These are phyloP conservation scores for Charadrius vociferus DNA, from an alignment of 2,113 vertebrate genomes.

Conservation along the genomic window DNA sequence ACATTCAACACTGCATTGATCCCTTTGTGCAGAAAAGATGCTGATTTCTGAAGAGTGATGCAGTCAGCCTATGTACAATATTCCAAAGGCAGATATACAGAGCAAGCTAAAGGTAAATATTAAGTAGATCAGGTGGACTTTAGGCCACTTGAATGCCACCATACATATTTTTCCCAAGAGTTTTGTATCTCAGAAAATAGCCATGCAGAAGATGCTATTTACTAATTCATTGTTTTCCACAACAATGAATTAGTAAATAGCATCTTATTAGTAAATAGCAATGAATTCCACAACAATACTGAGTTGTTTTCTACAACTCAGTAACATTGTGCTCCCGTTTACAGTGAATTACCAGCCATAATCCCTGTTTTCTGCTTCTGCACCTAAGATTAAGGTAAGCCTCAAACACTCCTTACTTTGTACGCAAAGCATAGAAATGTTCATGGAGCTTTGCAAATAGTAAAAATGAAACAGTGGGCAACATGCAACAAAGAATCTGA, in stretches of 20 bases:
- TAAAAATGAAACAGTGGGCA: neutral
- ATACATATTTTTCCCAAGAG: neutral
- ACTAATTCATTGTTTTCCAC: neutral
- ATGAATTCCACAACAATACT: no score
- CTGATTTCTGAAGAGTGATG: neutral
- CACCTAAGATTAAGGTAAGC: neutral
- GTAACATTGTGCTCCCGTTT: neutral
- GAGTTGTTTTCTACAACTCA: neutral
- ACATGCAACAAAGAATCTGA: neutral
- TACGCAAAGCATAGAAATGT: neutral
- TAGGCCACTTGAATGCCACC: neutral
- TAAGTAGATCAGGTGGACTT: neutral
- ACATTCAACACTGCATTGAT: neutral
- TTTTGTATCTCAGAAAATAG: neutral
- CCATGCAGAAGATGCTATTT: neutral
- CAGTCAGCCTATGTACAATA: neutral
- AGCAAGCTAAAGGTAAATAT: neutral
- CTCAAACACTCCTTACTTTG: neutral
- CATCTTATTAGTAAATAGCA: no score
- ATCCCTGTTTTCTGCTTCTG: neutral
- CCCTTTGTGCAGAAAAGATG: neutral
- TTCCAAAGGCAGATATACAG: neutral
- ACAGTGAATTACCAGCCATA: neutral
- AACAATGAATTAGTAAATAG: no score
- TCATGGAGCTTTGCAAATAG: neutral